Evolutionary conservation across 2,888 invertebrate genomes (phyloP).

Genomic region (Dryadula phaetusa): DNA sequence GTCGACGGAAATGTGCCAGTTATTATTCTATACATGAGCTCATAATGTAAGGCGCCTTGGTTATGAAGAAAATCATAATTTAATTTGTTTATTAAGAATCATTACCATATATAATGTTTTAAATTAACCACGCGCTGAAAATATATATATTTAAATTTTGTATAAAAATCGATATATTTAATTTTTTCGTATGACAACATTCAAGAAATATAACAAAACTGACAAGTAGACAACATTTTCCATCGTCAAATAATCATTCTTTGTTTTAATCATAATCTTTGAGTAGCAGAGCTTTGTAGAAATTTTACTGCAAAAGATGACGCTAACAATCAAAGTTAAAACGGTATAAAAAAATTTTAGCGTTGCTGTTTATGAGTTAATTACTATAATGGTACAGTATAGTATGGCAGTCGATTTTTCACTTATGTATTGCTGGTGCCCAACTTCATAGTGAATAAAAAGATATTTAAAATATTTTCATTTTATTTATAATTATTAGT

Average conservation of each 20-base stretch:
- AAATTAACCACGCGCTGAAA: too few species aligned
- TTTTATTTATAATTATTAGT: too few species aligned
- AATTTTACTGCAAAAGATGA: background rate
- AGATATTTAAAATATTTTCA: too few species aligned
- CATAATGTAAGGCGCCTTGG: slow-evolving; percentile 18
- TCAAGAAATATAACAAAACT: background rate
- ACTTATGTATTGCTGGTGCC: too few species aligned
- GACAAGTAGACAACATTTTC: background rate
- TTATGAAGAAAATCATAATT: slow-evolving; percentile 12
- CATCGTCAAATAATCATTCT: background rate
- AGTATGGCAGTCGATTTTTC: too few species aligned
- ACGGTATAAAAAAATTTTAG: background rate
- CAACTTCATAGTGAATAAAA: too few species aligned
- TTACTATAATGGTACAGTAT: background rate
- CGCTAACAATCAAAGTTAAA: background rate
- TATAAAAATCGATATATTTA: too few species aligned
- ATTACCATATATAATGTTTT: slow-evolving; percentile 1
- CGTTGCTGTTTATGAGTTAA: background rate
- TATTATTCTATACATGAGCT: slow-evolving; percentile 28
- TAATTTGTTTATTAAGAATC: slow-evolving; percentile 8
- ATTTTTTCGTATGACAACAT: background rate
- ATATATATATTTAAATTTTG: too few species aligned
- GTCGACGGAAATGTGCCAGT: slow-evolving; percentile 25
- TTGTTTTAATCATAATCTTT: background rate
- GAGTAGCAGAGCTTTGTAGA: background rate